Evolutionary conservation across 2,797 vertebrate species (phyloP).

Genomic region (Falco peregrinus): DNA sequence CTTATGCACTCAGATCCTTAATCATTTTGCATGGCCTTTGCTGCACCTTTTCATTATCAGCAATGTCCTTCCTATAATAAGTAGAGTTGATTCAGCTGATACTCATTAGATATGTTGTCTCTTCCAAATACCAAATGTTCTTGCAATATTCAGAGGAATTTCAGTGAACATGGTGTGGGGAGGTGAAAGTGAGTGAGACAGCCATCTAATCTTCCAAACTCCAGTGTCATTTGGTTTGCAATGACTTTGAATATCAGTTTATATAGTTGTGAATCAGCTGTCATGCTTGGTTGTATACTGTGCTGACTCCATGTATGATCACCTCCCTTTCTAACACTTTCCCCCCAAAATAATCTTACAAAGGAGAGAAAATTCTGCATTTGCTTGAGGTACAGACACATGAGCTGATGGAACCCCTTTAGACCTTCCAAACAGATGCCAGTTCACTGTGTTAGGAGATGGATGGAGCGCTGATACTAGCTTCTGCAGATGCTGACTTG

Average conservation of each 20-base stretch:
- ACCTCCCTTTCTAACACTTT: background rate
- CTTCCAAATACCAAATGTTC: conserved; percentile 46
- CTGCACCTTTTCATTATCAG: conserved; percentile 48
- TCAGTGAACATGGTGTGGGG: background rate
- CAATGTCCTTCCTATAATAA: conserved; percentile 55
- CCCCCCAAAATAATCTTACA: background rate
- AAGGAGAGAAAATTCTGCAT: background rate
- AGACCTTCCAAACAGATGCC: background rate
- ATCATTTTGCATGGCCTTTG: conserved; percentile 54
- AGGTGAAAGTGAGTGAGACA: background rate
- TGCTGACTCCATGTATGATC: background rate
- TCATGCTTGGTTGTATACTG: background rate
- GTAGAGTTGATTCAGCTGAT: conserved; percentile 60
- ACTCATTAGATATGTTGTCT: conserved; percentile 63
- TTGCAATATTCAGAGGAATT: conserved; percentile 38
- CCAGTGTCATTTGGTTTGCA: background rate
- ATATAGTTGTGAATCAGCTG: background rate
- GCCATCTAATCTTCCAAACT: background rate
- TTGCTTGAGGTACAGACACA: background rate
- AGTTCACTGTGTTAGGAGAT: background rate
- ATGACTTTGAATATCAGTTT: conserved; percentile 15
- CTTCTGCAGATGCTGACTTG: background rate
- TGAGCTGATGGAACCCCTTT: background rate
- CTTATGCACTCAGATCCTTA: conserved; percentile 55
- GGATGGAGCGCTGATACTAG: background rate